Base-by-base conservation (phyloP, 2,797 vertebrate genomes). In the Channa striata region DNA sequence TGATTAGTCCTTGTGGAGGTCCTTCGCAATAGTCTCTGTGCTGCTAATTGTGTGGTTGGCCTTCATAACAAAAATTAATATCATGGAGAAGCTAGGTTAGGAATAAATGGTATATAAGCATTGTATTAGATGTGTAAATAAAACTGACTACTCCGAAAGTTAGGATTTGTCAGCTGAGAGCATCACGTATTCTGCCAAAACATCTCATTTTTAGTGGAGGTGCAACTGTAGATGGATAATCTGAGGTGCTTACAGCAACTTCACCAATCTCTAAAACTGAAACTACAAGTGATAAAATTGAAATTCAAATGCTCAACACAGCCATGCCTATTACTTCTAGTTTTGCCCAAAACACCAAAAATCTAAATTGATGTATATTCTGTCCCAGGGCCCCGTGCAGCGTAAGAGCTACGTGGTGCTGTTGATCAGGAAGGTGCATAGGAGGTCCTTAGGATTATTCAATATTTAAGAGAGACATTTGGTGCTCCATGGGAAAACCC, bases 401-500 rank as follows among this genome's bases (percentile, higher is more conserved):
- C 77, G 82, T 68, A 74, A 89, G 59, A 77, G 86, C 68, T 16
- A 57, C 58, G 77, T 57, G 51, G 66, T 12, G 67, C 82, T 80
- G 87, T 81, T 85, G 83, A 90, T 91, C 81, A 89, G 87, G 87
- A 92, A 86, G 87, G n/a, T 83, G 65, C 4, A 0, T 63, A 77
- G 83, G 87, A 81, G 86, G 84, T 86, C 78, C 71, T 37, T 72
- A 58, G 77, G 62, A 80, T 89, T 81, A 90, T 93, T 91, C 86
- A 93, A 89, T 91, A 94, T 93, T 93, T 90, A 93, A 74, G 72
- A 88, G 85, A 92, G 90, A 78, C 90, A 93, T 93, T 92, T 93
- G 89, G 82, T 78, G 69, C 89, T 39, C 87, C 39, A 50, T 85
- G 78, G 87, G 89, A 75, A 89, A 48, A 60, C 76, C 64, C 88